Conservation (phyloP, 2,888 invertebrate genomes). For the Ormia ochracea region DNA sequence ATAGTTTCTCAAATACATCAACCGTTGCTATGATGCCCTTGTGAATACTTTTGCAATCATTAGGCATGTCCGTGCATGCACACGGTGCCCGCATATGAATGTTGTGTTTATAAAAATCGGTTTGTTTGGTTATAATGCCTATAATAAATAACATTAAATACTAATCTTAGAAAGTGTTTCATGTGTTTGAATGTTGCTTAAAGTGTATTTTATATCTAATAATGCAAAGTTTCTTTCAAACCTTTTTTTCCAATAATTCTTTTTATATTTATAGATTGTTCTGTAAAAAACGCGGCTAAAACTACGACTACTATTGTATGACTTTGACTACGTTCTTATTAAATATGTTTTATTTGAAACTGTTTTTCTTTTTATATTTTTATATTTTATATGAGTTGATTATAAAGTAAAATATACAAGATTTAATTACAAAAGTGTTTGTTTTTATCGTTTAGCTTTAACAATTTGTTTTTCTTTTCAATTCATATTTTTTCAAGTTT, state of each 20-base stretch:
- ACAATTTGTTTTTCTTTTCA: slow-evolving; percentile 49
- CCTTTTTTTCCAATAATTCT: background rate
- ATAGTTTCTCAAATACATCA: no score
- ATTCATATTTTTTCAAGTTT: slow-evolving; percentile 26
- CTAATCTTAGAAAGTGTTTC: slow-evolving; percentile 46
- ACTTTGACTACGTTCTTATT: slow-evolving; percentile 47
- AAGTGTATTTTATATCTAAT: slow-evolving; percentile 41
- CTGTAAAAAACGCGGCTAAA: slow-evolving; percentile 61
- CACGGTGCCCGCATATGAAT: background rate
- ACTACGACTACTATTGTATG: slow-evolving; percentile 57
- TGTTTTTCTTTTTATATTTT: slow-evolving; percentile 14
- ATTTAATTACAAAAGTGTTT: slow-evolving; percentile 58
- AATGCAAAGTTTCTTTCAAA: slow-evolving; percentile 23
- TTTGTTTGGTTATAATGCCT: slow-evolving; percentile 43
- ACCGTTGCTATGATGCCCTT: no score
- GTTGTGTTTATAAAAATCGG: slow-evolving; percentile 36
- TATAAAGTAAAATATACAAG: slow-evolving; percentile 59
- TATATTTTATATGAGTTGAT: slow-evolving; percentile 26
- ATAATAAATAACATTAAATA: slow-evolving; percentile 53
- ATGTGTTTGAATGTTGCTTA: slow-evolving; percentile 32
- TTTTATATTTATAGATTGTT: slow-evolving; percentile 19
- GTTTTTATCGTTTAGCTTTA: slow-evolving; percentile 59
- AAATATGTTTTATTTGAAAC: slow-evolving; percentile 36
- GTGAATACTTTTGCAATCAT: background rate
- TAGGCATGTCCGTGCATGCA: background rate